Percentiles rank a stretch among this genome's conserved stretches.
Conservation (phyloP, 2,888 invertebrate species). For the Chironomus riparius region DNA sequence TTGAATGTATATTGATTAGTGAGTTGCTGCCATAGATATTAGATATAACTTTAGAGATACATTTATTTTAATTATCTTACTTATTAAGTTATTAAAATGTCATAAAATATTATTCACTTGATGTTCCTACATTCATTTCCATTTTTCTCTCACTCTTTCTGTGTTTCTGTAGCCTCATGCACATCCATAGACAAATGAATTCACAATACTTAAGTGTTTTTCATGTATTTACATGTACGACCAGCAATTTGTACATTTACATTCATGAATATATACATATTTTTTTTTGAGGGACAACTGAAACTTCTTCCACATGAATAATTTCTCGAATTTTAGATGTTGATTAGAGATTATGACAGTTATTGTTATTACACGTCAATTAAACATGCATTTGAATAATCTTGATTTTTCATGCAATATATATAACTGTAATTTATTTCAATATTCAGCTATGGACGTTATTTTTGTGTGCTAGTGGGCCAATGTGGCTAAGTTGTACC, state of each 20-base stretch:
- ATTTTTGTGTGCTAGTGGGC: neutral
- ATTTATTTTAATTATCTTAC: conserved; percentile 25
- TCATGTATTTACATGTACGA: neutral
- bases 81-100: conserved; percentile 27
- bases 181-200: neutral
- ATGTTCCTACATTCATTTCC: neutral
- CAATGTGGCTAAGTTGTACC: neutral
- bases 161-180: neutral
- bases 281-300: neutral
- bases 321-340: conserved; percentile 23
- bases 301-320: conserved; percentile 21
- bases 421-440: neutral
- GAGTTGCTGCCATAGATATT: neutral
- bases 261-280: neutral
- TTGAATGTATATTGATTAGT: neutral
- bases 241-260: neutral
- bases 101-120: conserved; percentile 9
- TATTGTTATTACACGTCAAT: conserved; percentile 23
- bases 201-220: neutral
- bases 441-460: neutral
- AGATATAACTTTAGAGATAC: conserved; percentile 12
- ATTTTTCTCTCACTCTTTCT: neutral
- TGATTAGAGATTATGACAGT: conserved; percentile 25
- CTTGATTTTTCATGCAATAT: conserved; percentile 4
- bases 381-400: conserved; percentile 19